These are phyloP conservation scores for Thereuonema tuberculata DNA, from an alignment of 1,140 invertebrate genomes.

Conservation along the genomic window DNA sequence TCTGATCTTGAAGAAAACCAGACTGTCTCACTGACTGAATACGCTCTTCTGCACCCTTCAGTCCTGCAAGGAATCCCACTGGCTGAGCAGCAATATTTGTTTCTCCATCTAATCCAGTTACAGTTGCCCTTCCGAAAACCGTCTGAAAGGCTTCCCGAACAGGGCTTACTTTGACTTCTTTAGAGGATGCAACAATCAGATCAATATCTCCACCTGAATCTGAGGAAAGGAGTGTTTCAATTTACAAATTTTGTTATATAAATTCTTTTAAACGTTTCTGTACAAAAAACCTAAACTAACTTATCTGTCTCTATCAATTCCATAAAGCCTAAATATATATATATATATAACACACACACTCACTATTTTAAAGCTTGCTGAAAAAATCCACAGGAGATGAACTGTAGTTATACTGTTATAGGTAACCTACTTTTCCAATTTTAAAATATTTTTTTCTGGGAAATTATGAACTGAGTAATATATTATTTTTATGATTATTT, in stretches of 20 bases:
- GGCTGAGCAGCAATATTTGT: conserved; percentile 49
- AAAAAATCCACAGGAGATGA: too few relatives aligned
- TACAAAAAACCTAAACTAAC: too few relatives aligned
- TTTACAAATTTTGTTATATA: background rate
- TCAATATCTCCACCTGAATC: conserved; percentile 63
- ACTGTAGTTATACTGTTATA: too few relatives aligned
- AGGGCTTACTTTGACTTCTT: conserved; percentile 58
- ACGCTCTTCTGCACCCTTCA: conserved; percentile 51
- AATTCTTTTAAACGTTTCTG: background rate
- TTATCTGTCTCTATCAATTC: too few relatives aligned
- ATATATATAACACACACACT: conserved; percentile 1
- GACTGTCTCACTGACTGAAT: conserved; percentile 42
- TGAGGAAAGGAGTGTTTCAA: conserved; percentile 32
- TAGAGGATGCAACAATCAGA: conserved; percentile 58
- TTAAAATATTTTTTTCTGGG: too few relatives aligned
- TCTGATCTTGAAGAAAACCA: conserved; percentile 41
- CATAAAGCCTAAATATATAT: background rate
- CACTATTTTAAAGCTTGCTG: too few relatives aligned
- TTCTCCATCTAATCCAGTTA: conserved; percentile 45
- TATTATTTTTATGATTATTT: too few relatives aligned
- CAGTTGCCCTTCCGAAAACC: conserved; percentile 64
- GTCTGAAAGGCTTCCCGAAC: conserved; percentile 68
- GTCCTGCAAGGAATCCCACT: conserved; percentile 57
- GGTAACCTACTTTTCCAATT: too few relatives aligned
- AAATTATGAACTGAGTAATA: too few relatives aligned